Percentiles rank a stretch among this genome's conserved stretches.
phyloP scores from a whole-genome alignment of 2,797 vertebrate genomes.

The Urophycis tenuis region DNA sequence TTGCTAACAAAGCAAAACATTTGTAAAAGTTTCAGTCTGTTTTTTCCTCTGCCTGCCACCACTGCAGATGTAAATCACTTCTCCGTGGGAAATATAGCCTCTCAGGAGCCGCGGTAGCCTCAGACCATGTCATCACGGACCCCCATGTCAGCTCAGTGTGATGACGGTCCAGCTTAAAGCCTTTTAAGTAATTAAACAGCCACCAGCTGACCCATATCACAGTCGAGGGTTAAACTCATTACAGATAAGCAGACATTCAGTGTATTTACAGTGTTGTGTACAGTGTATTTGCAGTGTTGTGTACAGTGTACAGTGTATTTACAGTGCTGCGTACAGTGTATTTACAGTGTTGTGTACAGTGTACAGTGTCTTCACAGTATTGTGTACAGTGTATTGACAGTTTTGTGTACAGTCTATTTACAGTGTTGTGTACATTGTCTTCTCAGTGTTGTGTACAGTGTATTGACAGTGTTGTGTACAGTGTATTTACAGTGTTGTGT shows the following conservation, averaged over 20 bases:
- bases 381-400: no score
- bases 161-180: slow-evolving; percentile 43
- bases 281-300: no score
- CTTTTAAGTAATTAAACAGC: slow-evolving; percentile 46
- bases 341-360: no score
- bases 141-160: slow-evolving; percentile 32
- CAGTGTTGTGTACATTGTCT: no score
- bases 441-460: no score
- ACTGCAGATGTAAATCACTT: background rate
- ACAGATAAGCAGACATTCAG: slow-evolving; percentile 27
- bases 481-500: no score
- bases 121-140: slow-evolving; percentile 24
- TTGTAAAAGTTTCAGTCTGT: background rate
- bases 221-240: slow-evolving; percentile 37
- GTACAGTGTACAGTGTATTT: no score
- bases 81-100: background rate
- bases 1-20: background rate
- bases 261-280: background rate
- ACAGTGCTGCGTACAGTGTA: no score
- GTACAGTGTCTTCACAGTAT: no score
- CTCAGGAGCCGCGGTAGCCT: background rate
- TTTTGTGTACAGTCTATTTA: no score
- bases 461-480: no score
- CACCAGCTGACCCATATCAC: slow-evolving; percentile 33
- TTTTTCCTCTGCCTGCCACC: background rate